These are phyloP conservation scores for Alouatta palliata DNA, from an alignment of 2,113 vertebrate species.

Conservation along the genomic window DNA sequence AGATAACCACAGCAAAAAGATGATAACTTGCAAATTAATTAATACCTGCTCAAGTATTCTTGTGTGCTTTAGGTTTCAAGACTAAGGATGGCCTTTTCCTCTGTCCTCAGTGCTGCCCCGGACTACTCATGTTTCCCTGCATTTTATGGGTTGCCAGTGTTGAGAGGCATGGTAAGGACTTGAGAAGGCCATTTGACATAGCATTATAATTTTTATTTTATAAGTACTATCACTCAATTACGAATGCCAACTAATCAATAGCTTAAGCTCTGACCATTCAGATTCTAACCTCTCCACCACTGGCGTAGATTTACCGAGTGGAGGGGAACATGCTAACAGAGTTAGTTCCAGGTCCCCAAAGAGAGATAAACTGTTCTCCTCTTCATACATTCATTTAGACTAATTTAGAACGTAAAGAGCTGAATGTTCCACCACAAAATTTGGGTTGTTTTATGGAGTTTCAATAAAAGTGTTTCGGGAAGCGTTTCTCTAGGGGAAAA, in stretches of 20 bases:
- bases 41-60: not conserved
- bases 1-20: not conserved
- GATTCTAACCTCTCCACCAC: not conserved
- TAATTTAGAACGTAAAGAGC: not conserved
- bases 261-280: not conserved
- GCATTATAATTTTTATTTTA: not conserved
- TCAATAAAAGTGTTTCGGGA: not conserved
- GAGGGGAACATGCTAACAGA: not conserved
- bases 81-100: not conserved
- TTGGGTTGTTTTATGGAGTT: not conserved
- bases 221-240: not conserved
- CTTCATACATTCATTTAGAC: not conserved
- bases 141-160: fast-evolving
- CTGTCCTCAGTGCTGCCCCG: not conserved
- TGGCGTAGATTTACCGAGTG: not conserved
- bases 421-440: not conserved
- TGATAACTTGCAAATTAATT: not conserved
- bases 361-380: not conserved
- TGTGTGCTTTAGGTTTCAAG: not conserved
- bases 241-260: not conserved
- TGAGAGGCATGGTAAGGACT: not conserved
- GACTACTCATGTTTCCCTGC: not conserved
- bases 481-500: not conserved
- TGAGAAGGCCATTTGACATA: not conserved
- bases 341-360: not conserved